phyloP scores from a whole-genome alignment of 2,797 vertebrate species.

The Mareca strepera region DNA sequence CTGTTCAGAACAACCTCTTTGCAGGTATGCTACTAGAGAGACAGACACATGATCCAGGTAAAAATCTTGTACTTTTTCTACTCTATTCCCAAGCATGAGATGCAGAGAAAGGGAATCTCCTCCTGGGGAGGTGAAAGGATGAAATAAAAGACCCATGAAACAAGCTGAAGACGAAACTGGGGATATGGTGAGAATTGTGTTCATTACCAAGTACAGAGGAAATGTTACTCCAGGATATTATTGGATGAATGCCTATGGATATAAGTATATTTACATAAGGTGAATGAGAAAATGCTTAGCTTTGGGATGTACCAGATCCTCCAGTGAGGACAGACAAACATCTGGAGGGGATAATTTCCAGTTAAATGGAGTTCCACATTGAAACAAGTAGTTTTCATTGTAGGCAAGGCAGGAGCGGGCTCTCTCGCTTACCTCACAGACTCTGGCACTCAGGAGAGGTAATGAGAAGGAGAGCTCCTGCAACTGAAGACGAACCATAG shows the following conservation, averaged over 20 bases:
- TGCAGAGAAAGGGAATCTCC: neutral
- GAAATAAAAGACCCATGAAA: neutral
- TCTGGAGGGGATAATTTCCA: neutral
- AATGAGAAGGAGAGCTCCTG: constrained; percentile 18
- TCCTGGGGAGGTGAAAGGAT: neutral
- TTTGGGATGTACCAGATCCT: neutral
- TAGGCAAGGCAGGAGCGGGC: neutral
- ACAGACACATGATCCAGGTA: neutral
- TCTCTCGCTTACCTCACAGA: neutral
- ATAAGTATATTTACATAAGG: neutral
- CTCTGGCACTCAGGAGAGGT: constrained; percentile 1
- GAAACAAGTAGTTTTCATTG: neutral
- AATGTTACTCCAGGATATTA: neutral
- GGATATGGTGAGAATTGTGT: neutral
- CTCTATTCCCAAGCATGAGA: neutral
- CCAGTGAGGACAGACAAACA: neutral
- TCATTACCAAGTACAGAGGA: neutral
- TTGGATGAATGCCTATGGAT: neutral
- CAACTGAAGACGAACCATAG: neutral
- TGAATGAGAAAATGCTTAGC: neutral
- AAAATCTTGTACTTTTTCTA: neutral
- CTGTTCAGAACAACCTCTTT: neutral
- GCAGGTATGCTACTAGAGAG: neutral
- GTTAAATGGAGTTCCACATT: neutral
- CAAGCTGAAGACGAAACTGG: neutral